A percentile compares a stretch with the other conserved stretches of the same genome.
Conservation (phyloP, 2,888 invertebrate genomes). For the Tenthredo mesomela region DNA sequence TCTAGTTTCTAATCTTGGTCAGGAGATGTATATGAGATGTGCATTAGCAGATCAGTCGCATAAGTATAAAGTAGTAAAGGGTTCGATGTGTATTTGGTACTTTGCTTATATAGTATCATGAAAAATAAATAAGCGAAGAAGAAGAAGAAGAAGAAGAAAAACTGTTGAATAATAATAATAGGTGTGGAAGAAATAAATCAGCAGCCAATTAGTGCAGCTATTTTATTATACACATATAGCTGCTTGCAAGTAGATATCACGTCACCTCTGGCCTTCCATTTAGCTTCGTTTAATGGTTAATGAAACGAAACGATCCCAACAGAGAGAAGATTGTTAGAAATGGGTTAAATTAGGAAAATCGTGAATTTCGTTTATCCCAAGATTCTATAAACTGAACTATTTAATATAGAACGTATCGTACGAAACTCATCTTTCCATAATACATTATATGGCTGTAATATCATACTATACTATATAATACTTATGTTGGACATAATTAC, state of each 20-base stretch:
- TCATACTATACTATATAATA: too few species aligned
- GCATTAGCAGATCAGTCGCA: background rate
- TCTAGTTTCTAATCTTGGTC: background rate
- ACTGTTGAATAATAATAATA: constrained; percentile 11
- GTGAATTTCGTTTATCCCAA: constrained; percentile 19
- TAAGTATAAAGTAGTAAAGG: background rate
- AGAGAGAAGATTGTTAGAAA: constrained; percentile 32
- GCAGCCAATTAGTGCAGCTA: constrained; percentile 9
- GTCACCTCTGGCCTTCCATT: constrained; percentile 42
- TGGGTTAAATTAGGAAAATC: constrained; percentile 20
- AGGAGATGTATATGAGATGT: background rate
- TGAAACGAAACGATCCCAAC: constrained; percentile 45
- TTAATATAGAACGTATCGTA: background rate
- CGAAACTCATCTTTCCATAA: background rate
- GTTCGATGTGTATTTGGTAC: background rate
- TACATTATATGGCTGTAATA: background rate
- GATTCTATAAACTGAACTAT: constrained; percentile 8
- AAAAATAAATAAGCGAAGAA: background rate
- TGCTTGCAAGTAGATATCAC: background rate
- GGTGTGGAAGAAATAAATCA: background rate
- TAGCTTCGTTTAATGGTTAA: constrained; percentile 44
- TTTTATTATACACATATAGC: constrained; percentile 31
- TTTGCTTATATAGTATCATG: too few species aligned
- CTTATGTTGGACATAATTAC: background rate
- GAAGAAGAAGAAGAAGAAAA: background rate